These are phyloP conservation scores for Bursaphelenchus mucronatus DNA, from an alignment of 1,140 invertebrate species.

Conservation along the genomic window DNA sequence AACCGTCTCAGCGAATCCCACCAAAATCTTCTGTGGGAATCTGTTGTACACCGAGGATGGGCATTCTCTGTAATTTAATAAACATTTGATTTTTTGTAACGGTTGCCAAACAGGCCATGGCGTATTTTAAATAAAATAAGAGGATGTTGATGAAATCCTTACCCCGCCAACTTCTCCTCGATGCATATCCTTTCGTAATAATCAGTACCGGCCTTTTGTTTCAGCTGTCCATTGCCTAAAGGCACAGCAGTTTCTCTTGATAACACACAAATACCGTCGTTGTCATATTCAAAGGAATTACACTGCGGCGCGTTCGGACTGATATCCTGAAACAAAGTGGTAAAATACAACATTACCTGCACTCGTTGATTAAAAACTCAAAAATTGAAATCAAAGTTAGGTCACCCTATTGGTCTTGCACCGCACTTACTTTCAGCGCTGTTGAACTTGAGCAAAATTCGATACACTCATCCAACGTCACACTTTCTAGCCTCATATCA, in stretches of 20 bases:
- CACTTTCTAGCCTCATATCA: slow-evolving; percentile 33
- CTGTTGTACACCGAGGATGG: slow-evolving; percentile 43
- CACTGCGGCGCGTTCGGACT: slow-evolving; percentile 38
- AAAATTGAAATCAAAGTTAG: slow-evolving; percentile 25
- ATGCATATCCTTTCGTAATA: slow-evolving; percentile 59
- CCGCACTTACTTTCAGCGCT: slow-evolving; percentile 26
- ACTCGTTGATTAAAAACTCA: not conserved
- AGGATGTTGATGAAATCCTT: not conserved
- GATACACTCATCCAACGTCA: slow-evolving; percentile 45
- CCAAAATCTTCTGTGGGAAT: slow-evolving; percentile 60
- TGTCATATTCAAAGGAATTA: slow-evolving; percentile 54
- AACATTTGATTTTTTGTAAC: not conserved
- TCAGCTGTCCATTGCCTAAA: slow-evolving; percentile 56
- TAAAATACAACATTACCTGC: slow-evolving; percentile 3
- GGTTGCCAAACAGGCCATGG: not conserved
- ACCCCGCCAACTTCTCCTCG: slow-evolving; percentile 48
- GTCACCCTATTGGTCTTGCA: no score
- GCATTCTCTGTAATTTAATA: slow-evolving; percentile 46
- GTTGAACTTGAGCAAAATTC: slow-evolving; percentile 43
- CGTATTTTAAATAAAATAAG: slow-evolving; percentile 18
- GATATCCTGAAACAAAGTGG: slow-evolving; percentile 30
- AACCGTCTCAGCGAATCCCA: slow-evolving; percentile 59
- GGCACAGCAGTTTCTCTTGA: slow-evolving; percentile 56
- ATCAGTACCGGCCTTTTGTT: slow-evolving; percentile 44
- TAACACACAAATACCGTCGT: slow-evolving; percentile 38